Evolutionary conservation across 2,888 invertebrate genomes (phyloP), one percentile per base, ranked within the genome.

Genomic region (Choreutis nemorana): DNA sequence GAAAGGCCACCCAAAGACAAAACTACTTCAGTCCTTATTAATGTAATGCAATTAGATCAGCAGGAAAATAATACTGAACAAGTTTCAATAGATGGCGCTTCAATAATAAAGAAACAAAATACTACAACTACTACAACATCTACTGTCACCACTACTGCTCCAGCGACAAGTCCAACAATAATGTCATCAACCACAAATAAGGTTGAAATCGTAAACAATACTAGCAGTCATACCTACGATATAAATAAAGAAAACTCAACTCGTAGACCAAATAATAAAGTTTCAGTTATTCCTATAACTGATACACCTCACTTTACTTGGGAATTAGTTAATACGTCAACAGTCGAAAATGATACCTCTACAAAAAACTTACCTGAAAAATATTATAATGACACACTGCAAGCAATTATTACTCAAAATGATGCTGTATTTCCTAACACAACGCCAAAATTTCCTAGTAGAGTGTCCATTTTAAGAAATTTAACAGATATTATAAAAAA

Each of bases 401-500:
- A 84, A 51, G 85, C 85, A 2, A 83, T 84, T 42, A 83, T 85
- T 18, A 83, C 80, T 2, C 83, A 81, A 53, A 83, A 84, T 49
- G 72, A 77, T 39, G 75, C 67, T 21, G 44, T 60, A 9, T 65
- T 66, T 35, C 64, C 72, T 6, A 75, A 67, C 32, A 73, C 77
- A 5, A 77, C 78, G 11, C 73, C 77, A 7, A 67, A 55, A 40
- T 77, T 77, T 49, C 44, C 60, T 3, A 65, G 56, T 32, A 77
- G 70, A 50, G 68, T 80, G 33, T 66, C 71, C 34, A 55, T 75
- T 41, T 63, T 84, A 38, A 80, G 79, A 45, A 86, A 87, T 50
- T 78, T 87, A 32, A 85, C 87, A 1, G 71, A 84, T 18, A 82
- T 87, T 25, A 85, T 87, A 35, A 85, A 84, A 42, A 83, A 81